Evolutionary conservation across 2,888 invertebrate genomes (phyloP).

Genomic region (Amiota mariae): DNA sequence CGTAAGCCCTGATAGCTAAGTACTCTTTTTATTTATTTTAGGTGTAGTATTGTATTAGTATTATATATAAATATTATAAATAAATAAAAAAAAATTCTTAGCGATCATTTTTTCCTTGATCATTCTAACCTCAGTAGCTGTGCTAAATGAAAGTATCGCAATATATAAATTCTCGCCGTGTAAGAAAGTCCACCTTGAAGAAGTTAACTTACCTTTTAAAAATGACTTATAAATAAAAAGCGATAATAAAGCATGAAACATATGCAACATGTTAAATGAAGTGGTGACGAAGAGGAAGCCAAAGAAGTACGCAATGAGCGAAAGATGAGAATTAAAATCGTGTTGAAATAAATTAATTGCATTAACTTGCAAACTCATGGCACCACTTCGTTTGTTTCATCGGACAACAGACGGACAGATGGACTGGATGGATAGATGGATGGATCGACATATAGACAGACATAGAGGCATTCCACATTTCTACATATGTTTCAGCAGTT

Average conservation of each 20-base stretch:
- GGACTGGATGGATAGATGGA: background rate
- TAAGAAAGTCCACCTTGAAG: background rate
- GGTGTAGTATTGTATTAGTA: no score
- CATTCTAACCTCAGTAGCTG: no score
- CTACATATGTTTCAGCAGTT: slow-evolving; percentile 31
- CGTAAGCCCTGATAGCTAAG: no score
- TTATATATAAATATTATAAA: no score
- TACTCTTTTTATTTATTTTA: no score
- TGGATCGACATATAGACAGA: background rate
- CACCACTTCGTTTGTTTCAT: background rate
- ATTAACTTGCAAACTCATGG: slow-evolving; percentile 66
- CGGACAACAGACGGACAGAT: background rate
- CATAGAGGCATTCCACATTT: slow-evolving; percentile 1
- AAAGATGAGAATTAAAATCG: slow-evolving; percentile 66
- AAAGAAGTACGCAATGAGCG: slow-evolving; percentile 27
- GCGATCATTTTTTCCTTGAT: no score
- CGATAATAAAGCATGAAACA: slow-evolving; percentile 8
- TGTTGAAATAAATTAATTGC: slow-evolving; percentile 67
- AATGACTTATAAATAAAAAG: slow-evolving; percentile 15
- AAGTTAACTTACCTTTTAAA: slow-evolving; percentile 16
- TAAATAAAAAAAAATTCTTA: no score
- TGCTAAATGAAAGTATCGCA: no score
- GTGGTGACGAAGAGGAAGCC: background rate
- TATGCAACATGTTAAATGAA: background rate
- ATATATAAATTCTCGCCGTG: background rate